These are phyloP conservation scores for Limenitis camilla DNA, from an alignment of 2,888 invertebrate genomes.

Conservation along the genomic window DNA sequence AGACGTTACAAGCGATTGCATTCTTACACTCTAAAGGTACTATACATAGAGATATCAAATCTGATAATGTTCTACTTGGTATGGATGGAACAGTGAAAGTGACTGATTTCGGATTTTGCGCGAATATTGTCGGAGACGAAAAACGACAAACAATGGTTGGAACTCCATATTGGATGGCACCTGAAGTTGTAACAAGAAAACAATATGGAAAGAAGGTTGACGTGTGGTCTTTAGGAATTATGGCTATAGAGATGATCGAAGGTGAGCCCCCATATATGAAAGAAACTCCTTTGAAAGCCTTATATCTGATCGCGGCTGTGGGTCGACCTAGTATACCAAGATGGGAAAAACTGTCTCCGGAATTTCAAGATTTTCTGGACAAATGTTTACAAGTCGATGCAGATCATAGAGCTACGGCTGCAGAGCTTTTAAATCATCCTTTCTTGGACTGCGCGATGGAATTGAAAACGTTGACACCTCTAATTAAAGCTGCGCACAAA, in stretches of 20 bases:
- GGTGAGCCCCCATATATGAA: slow-evolving; percentile 98
- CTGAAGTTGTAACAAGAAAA: slow-evolving; percentile 93
- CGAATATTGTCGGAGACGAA: slow-evolving; percentile 94
- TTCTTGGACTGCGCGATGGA: slow-evolving; percentile 88
- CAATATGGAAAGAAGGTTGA: slow-evolving; percentile 96
- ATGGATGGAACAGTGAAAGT: slow-evolving; percentile 95
- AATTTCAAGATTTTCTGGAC: slow-evolving; percentile 88
- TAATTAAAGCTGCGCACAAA: slow-evolving; percentile 93
- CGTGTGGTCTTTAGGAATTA: slow-evolving; percentile 97
- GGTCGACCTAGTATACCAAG: slow-evolving; percentile 93
- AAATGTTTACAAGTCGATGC: slow-evolving; percentile 91
- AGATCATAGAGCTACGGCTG: slow-evolving; percentile 83
- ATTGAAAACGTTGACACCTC: slow-evolving; percentile 86
- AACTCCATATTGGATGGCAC: slow-evolving; percentile 99
- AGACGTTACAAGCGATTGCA: slow-evolving; percentile 87
- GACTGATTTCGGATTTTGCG: slow-evolving; percentile 98
- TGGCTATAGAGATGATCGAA: slow-evolving; percentile 96
- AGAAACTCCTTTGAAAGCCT: slow-evolving; percentile 92
- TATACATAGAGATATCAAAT: slow-evolving; percentile 96
- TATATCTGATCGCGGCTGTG: slow-evolving; percentile 96
- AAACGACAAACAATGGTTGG: slow-evolving; percentile 98
- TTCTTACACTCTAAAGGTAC: slow-evolving; percentile 93
- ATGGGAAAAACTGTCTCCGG: slow-evolving; percentile 84
- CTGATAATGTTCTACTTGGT: slow-evolving; percentile 95
- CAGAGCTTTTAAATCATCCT: slow-evolving; percentile 84